Base-by-base conservation (phyloP, 2,797 vertebrate species). In the Petrocephalus sullivani region DNA sequence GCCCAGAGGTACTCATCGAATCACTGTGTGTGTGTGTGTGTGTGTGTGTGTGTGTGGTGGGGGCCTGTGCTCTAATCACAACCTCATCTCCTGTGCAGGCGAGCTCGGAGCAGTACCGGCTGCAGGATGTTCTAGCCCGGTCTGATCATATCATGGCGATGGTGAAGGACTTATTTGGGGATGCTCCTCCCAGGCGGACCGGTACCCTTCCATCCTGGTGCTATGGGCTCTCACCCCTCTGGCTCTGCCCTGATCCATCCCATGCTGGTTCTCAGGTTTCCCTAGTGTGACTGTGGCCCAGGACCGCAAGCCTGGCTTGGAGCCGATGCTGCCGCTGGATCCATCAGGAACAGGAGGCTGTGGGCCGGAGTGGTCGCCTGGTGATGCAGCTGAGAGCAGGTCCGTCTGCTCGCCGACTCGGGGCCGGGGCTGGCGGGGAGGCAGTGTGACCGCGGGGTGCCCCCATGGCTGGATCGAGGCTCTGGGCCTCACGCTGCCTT, bases 201-300 rank as follows among this genome's bases (percentile, higher is more conserved):
- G 98, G 98, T 99, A 95, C 57, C 56, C 23, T 28, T 28, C 10
- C 61, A 56, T 75, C 7, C 41, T 14, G 33, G 1, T 33, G 9
- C n/a, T 57, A 4, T 83, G 51, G 16, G 46, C 8, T n/a, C 12
- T 19, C 16, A 10, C 12, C 64, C 41, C 37, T 51, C 3, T 1
- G 8, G 7, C 46, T 21, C 46, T 49, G 41, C 46, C 8, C 49
- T 75, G 64, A 64, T 41, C 19, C 14, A 9, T 7, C 84, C 16
- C 33, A 16, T 9, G 49, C 37, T 49, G 8, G 90, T 89, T 92
- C 89, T 0, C 90, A 99, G 98, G 97, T n/a, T 97, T 97, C 91
- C 97, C 96, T 3, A 98, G 95, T 91, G 94, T 99, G 89, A 99
- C 98, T 1, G 89, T 97, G 93, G 98, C 98, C 90, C 98, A 97